A percentile compares a stretch with the other conserved stretches of the same genome.
phyloP scores from a whole-genome alignment of 2,888 invertebrate genomes.

The Synergus japonicus region DNA sequence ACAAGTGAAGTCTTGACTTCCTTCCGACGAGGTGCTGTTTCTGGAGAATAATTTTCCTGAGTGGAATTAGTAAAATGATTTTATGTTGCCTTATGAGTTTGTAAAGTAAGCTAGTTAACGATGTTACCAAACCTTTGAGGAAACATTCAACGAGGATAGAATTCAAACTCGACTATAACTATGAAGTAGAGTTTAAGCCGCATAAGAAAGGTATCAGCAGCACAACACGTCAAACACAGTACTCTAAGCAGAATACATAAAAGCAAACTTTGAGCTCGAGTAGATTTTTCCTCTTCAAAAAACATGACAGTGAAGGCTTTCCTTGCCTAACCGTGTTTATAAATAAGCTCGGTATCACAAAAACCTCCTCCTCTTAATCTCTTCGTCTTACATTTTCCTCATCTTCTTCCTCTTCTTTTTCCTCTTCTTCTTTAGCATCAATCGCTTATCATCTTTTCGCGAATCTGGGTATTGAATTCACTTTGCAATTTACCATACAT shows the following conservation, averaged over 20 bases:
- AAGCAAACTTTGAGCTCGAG: slow-evolving; percentile 33
- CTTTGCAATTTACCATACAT: not conserved
- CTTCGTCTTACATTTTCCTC: not conserved
- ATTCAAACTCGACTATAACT: slow-evolving; percentile 34
- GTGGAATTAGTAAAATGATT: slow-evolving; percentile 26
- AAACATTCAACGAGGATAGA: slow-evolving; percentile 10
- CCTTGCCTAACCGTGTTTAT: slow-evolving; percentile 19
- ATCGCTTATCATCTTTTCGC: not conserved
- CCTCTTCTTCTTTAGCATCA: not conserved
- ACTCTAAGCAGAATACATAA: slow-evolving; percentile 1
- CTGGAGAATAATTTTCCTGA: slow-evolving; percentile 16
- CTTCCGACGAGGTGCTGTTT: slow-evolving; percentile 10
- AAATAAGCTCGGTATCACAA: not conserved
- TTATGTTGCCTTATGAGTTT: slow-evolving; percentile 33
- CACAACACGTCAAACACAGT: not conserved
- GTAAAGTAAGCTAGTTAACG: slow-evolving; percentile 34
- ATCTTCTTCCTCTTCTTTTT: not conserved
- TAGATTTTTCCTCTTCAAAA: slow-evolving; percentile 36
- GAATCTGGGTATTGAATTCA: not conserved
- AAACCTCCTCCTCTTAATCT: not conserved
- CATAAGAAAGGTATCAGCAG: slow-evolving; percentile 24
- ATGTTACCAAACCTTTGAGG: slow-evolving; percentile 34
- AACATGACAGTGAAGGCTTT: slow-evolving; percentile 18
- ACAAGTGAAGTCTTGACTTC: slow-evolving; percentile 6
- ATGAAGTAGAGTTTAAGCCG: slow-evolving; percentile 37